These are phyloP conservation scores for Cebidichthys violaceus DNA, from an alignment of 2,113 vertebrate species.

Conservation along the genomic window DNA sequence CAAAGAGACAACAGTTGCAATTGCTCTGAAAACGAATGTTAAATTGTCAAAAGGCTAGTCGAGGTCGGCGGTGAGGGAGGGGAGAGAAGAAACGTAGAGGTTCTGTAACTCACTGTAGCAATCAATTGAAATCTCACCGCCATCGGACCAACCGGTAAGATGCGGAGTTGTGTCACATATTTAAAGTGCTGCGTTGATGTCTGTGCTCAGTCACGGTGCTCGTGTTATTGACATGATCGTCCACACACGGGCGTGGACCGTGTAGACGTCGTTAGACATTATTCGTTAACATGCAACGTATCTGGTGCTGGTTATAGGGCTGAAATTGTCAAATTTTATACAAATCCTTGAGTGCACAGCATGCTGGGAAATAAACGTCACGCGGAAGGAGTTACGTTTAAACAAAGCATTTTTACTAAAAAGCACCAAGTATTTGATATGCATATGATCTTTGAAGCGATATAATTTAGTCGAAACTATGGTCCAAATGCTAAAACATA, in stretches of 20 bases:
- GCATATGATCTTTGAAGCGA: background rate
- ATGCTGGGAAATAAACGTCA: constrained; percentile 47
- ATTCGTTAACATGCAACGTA: rapidly evolving
- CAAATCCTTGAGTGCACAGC: background rate
- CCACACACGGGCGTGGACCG: rapidly evolving
- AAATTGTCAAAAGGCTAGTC: constrained; percentile 60
- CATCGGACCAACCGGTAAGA: constrained; percentile 62
- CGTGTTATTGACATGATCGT: rapidly evolving
- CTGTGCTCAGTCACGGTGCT: background rate
- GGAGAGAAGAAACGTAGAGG: constrained; percentile 77
- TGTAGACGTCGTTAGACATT: rapidly evolving
- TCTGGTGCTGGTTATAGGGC: background rate
- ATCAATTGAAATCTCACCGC: constrained; percentile 77
- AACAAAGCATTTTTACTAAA: background rate
- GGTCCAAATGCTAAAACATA: rapidly evolving
- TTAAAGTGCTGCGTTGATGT: rapidly evolving
- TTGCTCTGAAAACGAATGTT: too few relatives aligned
- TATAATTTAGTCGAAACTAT: rapidly evolving
- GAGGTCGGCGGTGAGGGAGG: constrained; percentile 69
- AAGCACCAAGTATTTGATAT: background rate
- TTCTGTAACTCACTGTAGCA: constrained; percentile 79
- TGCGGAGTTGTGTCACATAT: rapidly evolving
- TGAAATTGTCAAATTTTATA: background rate
- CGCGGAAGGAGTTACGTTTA: background rate
- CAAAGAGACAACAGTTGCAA: too few relatives aligned